A percentile compares a stretch with the other conserved stretches of the same genome.
Conservation (phyloP, 2,888 invertebrate genomes). For the Ormia ochracea region DNA sequence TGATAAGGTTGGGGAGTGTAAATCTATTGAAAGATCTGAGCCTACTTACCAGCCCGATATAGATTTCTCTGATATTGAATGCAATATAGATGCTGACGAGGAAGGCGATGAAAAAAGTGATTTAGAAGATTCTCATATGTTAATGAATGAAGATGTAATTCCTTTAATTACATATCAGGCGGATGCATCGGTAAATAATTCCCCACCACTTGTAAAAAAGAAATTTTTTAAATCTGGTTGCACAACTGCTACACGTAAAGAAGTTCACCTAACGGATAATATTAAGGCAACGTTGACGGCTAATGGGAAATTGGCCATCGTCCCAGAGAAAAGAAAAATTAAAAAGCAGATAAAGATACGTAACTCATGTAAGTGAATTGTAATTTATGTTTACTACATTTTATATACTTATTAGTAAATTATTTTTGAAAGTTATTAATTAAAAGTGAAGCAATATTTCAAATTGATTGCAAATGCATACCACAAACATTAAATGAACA, state of each 20-base stretch:
- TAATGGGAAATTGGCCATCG: slow-evolving; percentile 71
- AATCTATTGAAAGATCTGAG: not conserved
- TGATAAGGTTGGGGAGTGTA: not conserved
- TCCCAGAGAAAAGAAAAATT: slow-evolving; percentile 65
- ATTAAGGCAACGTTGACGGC: slow-evolving; percentile 70
- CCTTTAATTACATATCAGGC: slow-evolving; percentile 63
- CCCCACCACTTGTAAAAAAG: slow-evolving; percentile 63
- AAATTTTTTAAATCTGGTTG: slow-evolving; percentile 74
- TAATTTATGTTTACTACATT: too few relatives aligned
- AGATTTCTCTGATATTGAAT: slow-evolving; percentile 69
- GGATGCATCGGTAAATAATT: slow-evolving; percentile 37
- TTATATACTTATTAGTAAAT: too few relatives aligned
- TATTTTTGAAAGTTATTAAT: too few relatives aligned
- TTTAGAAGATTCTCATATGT: slow-evolving; percentile 40
- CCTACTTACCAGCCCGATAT: slow-evolving; percentile 25
- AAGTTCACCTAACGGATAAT: slow-evolving; percentile 72
- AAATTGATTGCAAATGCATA: too few relatives aligned
- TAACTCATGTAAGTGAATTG: slow-evolving; percentile 56
- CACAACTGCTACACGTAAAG: slow-evolving; percentile 69
- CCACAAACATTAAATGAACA: too few relatives aligned
- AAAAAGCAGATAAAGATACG: slow-evolving; percentile 62
- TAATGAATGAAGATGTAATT: slow-evolving; percentile 67
- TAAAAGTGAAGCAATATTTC: too few relatives aligned
- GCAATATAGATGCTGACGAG: slow-evolving; percentile 61
- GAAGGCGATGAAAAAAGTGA: not conserved